Evolutionary conservation across 1,140 invertebrate species (phyloP).

Genomic region (Diabrotica undecimpunctata): DNA sequence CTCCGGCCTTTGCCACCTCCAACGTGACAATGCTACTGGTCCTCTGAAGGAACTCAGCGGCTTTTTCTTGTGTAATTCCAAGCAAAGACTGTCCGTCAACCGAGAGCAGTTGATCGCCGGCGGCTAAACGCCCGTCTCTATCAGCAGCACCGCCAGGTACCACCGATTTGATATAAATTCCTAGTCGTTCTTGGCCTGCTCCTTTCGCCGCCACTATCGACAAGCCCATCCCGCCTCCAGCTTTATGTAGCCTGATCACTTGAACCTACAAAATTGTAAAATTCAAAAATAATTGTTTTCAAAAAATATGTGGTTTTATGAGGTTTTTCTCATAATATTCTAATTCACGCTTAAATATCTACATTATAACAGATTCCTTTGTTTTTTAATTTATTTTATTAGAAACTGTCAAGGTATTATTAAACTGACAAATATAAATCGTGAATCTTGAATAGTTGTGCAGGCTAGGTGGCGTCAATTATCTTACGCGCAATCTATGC

Average conservation of each 20-base stretch:
- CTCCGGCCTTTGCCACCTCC: conserved; percentile 96
- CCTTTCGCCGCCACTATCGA: conserved; percentile 93
- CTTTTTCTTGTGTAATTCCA: conserved; percentile 95
- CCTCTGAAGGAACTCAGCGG: conserved; percentile 91
- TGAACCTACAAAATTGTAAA: conserved; percentile 58
- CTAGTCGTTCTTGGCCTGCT: conserved; percentile 82
- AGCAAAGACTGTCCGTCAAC: conserved; percentile 93
- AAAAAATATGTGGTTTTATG: conserved; percentile 7
- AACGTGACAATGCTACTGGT: conserved; percentile 91
- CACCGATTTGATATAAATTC: conserved; percentile 97
- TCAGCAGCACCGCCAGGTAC: conserved; percentile 94
- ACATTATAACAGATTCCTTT: too few species aligned
- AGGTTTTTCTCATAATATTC: too few species aligned
- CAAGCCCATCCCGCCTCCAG: conserved; percentile 87
- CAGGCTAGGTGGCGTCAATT: too few species aligned
- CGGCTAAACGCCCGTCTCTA: conserved; percentile 87
- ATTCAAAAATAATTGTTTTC: background rate
- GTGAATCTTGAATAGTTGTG: too few species aligned
- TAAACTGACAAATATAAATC: too few species aligned
- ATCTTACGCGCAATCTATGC: too few species aligned
- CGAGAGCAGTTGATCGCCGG: conserved; percentile 94
- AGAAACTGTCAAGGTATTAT: too few species aligned
- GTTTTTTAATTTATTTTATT: too few species aligned
- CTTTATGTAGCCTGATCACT: conserved; percentile 87
- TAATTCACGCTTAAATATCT: too few species aligned